Evolutionary conservation across 2,888 invertebrate genomes (phyloP), one percentile per base, ranked within the genome.

Genomic region (Polymixis lichenea): DNA sequence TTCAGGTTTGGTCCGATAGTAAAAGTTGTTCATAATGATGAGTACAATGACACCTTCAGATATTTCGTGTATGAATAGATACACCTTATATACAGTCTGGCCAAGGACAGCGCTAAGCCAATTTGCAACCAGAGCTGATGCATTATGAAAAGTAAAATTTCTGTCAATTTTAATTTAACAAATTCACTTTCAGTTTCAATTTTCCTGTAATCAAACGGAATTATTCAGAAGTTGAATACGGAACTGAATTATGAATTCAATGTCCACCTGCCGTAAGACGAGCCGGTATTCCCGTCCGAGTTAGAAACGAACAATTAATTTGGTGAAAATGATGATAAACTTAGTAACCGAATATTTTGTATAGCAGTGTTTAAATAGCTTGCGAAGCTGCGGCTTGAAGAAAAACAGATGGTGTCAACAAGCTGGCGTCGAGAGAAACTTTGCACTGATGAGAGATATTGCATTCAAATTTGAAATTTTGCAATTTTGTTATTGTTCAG

Each of bases 221-320:
- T 86, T 86, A 84, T 86, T 84, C 73, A 86, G 73, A 75, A 65
- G 73, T 66, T 70, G 46, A 80, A 75, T 66, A 66, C 60, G 60
- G 58, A 86, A 72, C 75, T n/a, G 56, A 75, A 85, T 78, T 75
- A 80, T 67, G 56, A 78, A 80, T 80, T 87, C 72, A 80, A 80
- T 72, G 58, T 53, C 46, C 66, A 72, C 65, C 65, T 69, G 64
- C 51, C 46, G 61, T 51, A 56, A 82, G 77, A 77, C 43, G 51
- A 68, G 56, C 60, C 58, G 43, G 43, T 53, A 53, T 32, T 67
- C 53, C 66, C n/a, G 32, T 53, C 53, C n/a, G 25, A 22, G 62
- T 72, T 71, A 60, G 71, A 78, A 17, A 64, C 53, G 58, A 77
- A 72, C 68, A 58, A 82, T 65, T 71, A 32, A 46, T 70, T 67